Base-by-base conservation (phyloP, 2,113 vertebrate genomes). In the Grus americana region DNA sequence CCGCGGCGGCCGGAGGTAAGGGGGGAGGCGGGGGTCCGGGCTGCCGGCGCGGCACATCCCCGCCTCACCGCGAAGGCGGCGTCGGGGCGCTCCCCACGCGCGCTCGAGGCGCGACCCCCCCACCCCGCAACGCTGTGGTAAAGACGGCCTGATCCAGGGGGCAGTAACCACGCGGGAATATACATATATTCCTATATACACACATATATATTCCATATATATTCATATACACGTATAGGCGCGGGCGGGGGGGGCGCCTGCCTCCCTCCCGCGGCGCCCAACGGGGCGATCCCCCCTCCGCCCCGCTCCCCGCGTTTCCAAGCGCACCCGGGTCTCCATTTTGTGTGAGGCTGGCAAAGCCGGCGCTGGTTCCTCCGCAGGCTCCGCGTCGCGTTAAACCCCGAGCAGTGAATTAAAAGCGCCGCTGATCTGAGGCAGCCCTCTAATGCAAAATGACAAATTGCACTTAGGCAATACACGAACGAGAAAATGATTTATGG, bases 401-500 rank as follows among this genome's bases (percentile, higher is more conserved):
- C 94, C 92, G 90, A 92, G 95, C 94, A 34, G 91, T 29, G 97
- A 95, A 96, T 96, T 90, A 95, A 97, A 98, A 97, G 96, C 95
- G 86, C 50, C 81, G 78, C 63, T 76, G 97, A 91, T 91, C 73
- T 78, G 93, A 87, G 92, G 93, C 96, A 76, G 55, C 81, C 91
- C 90, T 86, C 91, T 97, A 96, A 98, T 95, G 93, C 97, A 57
- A 79, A 92, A 93, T 97, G 98, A 98, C 98, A 98, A 98, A 98
- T 98, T 93, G 98, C 97, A 93, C 98, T 98, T 97, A 95, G 97
- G 97, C 96, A 46, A 93, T 96, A 97, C 97, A 94, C 87, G 97
- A 97, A 97, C 93, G 96, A 98, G 98, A 98, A 98, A 97, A 97
- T 98, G 98, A 98, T 98, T 97, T 98, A 98, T 98, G 97, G 98